Evolutionary conservation across 2,888 invertebrate genomes (phyloP), one percentile per base, ranked within the genome.

Genomic region (Mycalesis mineus): DNA sequence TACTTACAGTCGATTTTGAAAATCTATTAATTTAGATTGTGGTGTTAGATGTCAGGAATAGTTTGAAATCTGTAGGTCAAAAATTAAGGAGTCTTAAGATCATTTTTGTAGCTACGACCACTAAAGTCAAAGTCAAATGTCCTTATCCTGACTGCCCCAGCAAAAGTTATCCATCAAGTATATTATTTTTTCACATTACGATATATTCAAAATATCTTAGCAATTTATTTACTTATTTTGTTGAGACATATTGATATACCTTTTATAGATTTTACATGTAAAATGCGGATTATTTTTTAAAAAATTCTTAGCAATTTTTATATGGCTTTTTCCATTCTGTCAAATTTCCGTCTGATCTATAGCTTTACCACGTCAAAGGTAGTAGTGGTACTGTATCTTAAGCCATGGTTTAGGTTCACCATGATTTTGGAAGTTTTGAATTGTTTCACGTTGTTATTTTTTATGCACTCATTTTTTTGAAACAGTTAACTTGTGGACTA

Each of bases 331-430:
- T 57, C 57, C 37, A 55, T 57, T 63, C 57, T 55, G 53, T 63
- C 55, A 40, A 58, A 57, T 57, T 62, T 64, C 65, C 60, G 65
- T 62, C 64, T 65, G 57, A 60, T 54, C 60, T 62, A 58, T 56
- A 64, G 65, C 65, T 65, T 65, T 65, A 65, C 63, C 55, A 60
- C 57, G 13, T 8, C 14, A 37, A 49, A 40, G 0, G 37, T 31
- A 57, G 47, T 53, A 42, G 58, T 58, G 50, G 61, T 56, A 62
- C 41, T 36, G 48, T 65, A 58, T 55, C 50, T 37, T 55, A 54
- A 64, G 62, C 55, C 41, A 42, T 57, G 40, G 49, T 60, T 56
- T 60, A 52, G 47, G 45, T 58, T 62, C 58, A 47, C 44, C 28
- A 58, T 49, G 47, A 51, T 29, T 47, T 54, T 60, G 47, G 40